Evolutionary conservation across 2,888 invertebrate species (phyloP), one percentile per base, ranked within the genome.

Genomic region (Andrena dorsata): DNA sequence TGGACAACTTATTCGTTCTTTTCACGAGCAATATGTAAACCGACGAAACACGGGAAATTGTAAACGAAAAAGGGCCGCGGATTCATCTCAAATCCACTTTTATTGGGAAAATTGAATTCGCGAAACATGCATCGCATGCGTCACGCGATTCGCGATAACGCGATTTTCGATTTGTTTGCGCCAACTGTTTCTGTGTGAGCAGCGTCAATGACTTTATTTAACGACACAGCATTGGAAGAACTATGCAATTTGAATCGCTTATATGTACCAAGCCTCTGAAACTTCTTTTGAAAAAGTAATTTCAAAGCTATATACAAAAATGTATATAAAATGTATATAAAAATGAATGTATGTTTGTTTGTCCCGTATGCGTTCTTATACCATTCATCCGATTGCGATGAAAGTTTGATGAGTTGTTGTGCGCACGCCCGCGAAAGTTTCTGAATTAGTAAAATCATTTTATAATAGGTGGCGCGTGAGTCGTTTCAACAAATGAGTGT

Each of bases 91-190:
- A 20, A 47, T 30, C 13, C 77, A 65, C 35, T 66, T 77, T 77
- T 77, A 77, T 66, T 76, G 28, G 23, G 65, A 10, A 66, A 77
- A 77, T 77, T 77, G 77, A 58, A 77, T 77, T 76, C 47, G 49
- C 64, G 10, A 65, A 49, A 49, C 77, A 35, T 49, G 60, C 60
- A 6, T 32, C 49, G 41, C 76, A 64, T 76, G 61, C 63, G 53
- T 76, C 76, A 64, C 41, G 56, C 41, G 41, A 63, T 41, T 63
- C 76, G 49, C 65, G 77, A 58, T 77, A 77, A 77, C 76, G 49
- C 65, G 64, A 76, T 78, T 78, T 66, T 61, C 77, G 76, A 78
- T 78, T 78, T 66, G 77, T 78, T 76, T 76, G 76, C 35, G 76
- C n/a, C 16, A 65, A 47, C 65, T 64, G 58, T 20, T 23, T 4